phyloP scores from a whole-genome alignment of 1,140 invertebrate genomes.

The Hermetia illucens region DNA sequence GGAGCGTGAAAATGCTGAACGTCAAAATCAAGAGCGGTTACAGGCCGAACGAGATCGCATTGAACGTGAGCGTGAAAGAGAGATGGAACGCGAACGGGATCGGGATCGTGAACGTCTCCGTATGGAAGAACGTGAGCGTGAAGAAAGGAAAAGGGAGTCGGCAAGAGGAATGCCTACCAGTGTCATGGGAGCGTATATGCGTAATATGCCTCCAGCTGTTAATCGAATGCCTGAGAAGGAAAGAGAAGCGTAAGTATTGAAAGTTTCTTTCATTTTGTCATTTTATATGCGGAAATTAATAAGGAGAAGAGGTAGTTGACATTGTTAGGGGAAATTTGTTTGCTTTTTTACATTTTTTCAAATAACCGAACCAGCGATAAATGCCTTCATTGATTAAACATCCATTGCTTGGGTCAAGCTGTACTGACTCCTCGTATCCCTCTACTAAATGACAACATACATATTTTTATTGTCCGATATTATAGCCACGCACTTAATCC shows the following conservation, averaged over 20 bases:
- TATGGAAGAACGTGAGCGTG: conserved; percentile 21
- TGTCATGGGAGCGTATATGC: conserved; percentile 8
- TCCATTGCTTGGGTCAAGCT: no score
- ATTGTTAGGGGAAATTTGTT: no score
- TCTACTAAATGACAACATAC: no score
- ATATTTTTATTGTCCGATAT: no score
- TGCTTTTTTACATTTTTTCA: no score
- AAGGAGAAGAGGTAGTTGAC: no score
- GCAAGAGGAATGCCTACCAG: conserved; percentile 15
- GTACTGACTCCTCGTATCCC: no score
- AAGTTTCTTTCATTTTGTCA: no score
- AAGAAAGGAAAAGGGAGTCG: conserved; percentile 20
- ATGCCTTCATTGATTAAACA: no score
- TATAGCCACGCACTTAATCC: no score
- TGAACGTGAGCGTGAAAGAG: conserved; percentile 26
- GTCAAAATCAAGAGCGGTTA: conserved; percentile 14
- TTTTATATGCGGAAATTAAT: no score
- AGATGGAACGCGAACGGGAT: conserved; percentile 19
- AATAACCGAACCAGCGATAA: no score
- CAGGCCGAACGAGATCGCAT: conserved; percentile 19
- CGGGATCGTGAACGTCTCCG: conserved; percentile 19
- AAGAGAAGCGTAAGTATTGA: conserved; percentile 22
- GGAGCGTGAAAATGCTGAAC: conserved; percentile 21
- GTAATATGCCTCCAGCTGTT: conserved; percentile 17
- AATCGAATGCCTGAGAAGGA: conserved; percentile 24